phyloP scores from a whole-genome alignment of 2,797 vertebrate species.

The Hoplostethus atlanticus region DNA sequence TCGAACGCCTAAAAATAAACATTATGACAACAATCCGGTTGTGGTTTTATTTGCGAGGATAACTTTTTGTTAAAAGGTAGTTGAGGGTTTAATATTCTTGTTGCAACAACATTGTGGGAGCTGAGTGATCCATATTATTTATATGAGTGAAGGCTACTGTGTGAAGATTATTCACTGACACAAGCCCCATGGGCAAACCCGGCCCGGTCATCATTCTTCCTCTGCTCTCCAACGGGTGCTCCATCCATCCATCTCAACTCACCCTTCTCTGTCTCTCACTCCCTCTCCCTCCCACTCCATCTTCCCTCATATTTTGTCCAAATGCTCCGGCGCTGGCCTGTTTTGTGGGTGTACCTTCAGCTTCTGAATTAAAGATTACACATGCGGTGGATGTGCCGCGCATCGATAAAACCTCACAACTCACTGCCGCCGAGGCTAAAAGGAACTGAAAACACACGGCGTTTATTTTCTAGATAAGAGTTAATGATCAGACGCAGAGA shows the following conservation, averaged over 20 bases:
- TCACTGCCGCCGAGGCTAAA: not conserved
- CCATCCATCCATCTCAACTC: slow-evolving; percentile 71
- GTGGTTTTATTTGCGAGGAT: slow-evolving; percentile 19
- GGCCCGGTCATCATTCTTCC: slow-evolving; percentile 71
- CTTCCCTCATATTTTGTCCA: slow-evolving; percentile 45
- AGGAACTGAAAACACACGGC: not conserved
- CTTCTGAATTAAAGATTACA: slow-evolving; percentile 25
- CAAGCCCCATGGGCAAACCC: slow-evolving; percentile 58
- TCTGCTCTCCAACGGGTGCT: slow-evolving; percentile 49
- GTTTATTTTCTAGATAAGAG: slow-evolving; percentile 6
- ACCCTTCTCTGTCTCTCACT: slow-evolving; percentile 15
- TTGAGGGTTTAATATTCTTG: slow-evolving; percentile 52
- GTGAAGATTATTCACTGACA: slow-evolving; percentile 75
- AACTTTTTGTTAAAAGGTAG: slow-evolving; percentile 49
- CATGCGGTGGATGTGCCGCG: not conserved
- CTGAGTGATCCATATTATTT: slow-evolving; percentile 70
- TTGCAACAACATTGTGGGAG: slow-evolving; percentile 44
- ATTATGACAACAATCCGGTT: slow-evolving; percentile 3
- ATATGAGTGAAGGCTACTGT: slow-evolving; percentile 68
- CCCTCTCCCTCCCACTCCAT: slow-evolving; percentile 39
- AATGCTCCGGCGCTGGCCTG: slow-evolving; percentile 23
- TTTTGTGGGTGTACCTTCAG: slow-evolving; percentile 22
- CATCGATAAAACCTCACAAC: not conserved
- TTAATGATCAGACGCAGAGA: not conserved
- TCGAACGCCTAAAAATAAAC: not conserved